Conservation (phyloP, 2,888 invertebrate genomes). For the Cephus runcator region DNA sequence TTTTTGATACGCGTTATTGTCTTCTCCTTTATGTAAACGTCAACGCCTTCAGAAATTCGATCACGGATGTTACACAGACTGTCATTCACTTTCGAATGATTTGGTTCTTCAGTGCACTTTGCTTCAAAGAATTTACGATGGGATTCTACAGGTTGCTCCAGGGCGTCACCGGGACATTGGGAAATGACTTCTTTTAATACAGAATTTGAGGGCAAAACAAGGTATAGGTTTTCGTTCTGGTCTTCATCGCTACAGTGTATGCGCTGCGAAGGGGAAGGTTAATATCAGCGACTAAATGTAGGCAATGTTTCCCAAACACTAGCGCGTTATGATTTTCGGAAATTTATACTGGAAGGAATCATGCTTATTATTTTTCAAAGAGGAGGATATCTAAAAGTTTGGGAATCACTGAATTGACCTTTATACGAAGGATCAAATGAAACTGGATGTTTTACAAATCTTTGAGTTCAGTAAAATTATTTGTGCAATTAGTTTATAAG, state of each 20-base stretch:
- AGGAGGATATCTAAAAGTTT: neutral
- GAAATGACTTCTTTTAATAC: slow-evolving; percentile 30
- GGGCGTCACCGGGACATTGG: slow-evolving; percentile 18
- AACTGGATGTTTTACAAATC: neutral
- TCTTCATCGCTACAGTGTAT: slow-evolving; percentile 29
- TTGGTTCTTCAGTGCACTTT: neutral
- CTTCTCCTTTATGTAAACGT: slow-evolving; percentile 26
- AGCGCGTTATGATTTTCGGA: neutral
- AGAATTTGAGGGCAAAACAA: slow-evolving; percentile 24
- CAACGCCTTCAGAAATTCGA: slow-evolving; percentile 22
- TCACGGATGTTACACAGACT: slow-evolving; percentile 18
- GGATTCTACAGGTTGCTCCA: neutral
- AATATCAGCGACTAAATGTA: slow-evolving; percentile 32
- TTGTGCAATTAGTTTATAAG: neutral
- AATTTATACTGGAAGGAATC: too few species aligned
- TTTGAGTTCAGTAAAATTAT: neutral
- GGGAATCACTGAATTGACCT: neutral
- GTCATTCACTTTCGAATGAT: neutral
- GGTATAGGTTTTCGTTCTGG: slow-evolving; percentile 30
- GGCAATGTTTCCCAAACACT: neutral
- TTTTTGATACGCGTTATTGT: slow-evolving; percentile 25
- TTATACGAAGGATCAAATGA: neutral
- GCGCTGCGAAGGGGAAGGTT: slow-evolving; percentile 38
- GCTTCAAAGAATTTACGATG: neutral
- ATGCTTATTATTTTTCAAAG: neutral